Conservation (phyloP, 2,113 vertebrate genomes). For the Platysternon megacephalum region DNA sequence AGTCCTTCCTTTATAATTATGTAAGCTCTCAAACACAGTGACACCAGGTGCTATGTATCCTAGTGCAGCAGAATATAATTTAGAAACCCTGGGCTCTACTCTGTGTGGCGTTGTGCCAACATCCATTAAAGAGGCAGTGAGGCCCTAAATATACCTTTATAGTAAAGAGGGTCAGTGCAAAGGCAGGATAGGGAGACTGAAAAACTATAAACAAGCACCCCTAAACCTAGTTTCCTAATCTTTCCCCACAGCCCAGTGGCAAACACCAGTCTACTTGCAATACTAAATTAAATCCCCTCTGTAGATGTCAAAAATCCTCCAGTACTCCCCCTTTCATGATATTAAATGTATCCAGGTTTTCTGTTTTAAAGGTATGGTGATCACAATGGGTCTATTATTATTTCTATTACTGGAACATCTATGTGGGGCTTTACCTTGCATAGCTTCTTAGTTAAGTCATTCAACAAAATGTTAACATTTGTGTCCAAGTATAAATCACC, state of each 20-base stretch:
- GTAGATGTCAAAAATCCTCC: background rate
- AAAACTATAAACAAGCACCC: background rate
- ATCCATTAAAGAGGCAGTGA: background rate
- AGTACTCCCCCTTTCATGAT: background rate
- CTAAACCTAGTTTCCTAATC: constrained; percentile 26
- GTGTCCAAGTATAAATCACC: background rate
- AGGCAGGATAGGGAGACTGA: background rate
- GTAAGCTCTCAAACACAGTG: fast-evolving
- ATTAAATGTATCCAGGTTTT: background rate
- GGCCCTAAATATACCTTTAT: background rate
- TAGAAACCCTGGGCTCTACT: background rate
- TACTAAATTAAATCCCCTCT: background rate
- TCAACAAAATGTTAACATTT: constrained; percentile 13
- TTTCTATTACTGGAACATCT: background rate
- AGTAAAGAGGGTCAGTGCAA: constrained; percentile 31
- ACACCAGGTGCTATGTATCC: background rate
- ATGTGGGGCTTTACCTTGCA: background rate
- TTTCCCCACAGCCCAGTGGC: background rate
- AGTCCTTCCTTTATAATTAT: background rate
- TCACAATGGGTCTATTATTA: background rate
- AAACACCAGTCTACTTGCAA: background rate
- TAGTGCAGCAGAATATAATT: background rate
- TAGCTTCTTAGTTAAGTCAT: background rate
- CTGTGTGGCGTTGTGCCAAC: background rate
- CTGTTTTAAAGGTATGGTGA: constrained; percentile 5